Evolutionary conservation across 2,888 invertebrate species (phyloP), one percentile per base, ranked within the genome.

Genomic region (Andrena bucephala): DNA sequence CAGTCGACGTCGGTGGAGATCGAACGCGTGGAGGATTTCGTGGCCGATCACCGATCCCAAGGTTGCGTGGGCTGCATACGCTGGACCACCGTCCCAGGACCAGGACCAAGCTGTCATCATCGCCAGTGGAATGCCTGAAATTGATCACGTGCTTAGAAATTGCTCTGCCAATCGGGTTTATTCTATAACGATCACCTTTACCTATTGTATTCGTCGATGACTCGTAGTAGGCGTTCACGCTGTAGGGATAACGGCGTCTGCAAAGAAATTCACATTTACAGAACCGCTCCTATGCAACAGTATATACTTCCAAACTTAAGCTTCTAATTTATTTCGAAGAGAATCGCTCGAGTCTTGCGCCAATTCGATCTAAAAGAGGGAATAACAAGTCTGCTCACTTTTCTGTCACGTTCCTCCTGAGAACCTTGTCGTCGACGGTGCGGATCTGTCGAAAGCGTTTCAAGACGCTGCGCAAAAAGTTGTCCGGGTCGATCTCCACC

Each of bases 1-100:
- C 79, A 93, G 82, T 79, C 91, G 89, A 73, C 90, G 90, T 77
- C 91, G 91, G 84, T 94, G 92, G 54, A 93, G 91, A 89, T 95
- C 95, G 79, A 95, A 94, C 13, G 94, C 95, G 85, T 95, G 95
- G 24, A 95, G 92, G 54, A 95, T 94, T 89, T 95, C 95, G 87
- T 95, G 95, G 31, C 94, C 94, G 68, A 95, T 93, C 54, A 95
- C 94, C 36, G 94, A 93, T 10, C 95, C 95, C 20, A 95, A 90
- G 1, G 95, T 94, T 1, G 94, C 94, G 84, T 94, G 94, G 42
- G 94, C 93, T 31, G 95, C 92, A 81, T 95, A 95, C 48, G 93
- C 92, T 1, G 95, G 95, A 31, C 94, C 94, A 20, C 94, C 94
- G 33, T 92, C 92, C 87, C 94, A 93, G 73, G 95, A 95, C 91